These are phyloP conservation scores for Tetragnatha versicolor DNA, from an alignment of 1,140 invertebrate genomes.

Conservation along the genomic window DNA sequence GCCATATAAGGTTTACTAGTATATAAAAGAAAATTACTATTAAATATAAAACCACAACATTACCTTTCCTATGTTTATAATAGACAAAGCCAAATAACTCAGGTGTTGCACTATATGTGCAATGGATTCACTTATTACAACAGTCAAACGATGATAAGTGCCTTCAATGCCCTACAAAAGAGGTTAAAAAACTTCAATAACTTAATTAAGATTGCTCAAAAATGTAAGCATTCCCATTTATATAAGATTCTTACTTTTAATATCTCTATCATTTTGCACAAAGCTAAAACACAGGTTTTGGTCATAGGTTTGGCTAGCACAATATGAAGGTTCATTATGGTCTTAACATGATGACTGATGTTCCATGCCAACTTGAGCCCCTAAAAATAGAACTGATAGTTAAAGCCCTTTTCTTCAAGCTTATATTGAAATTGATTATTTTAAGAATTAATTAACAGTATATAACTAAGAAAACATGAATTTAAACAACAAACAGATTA, in stretches of 20 bases:
- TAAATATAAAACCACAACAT: too few species aligned
- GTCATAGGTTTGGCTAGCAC: conserved; percentile 78
- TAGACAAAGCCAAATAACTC: conserved; percentile 71
- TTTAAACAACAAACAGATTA: too few species aligned
- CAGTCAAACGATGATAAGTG: conserved; percentile 70
- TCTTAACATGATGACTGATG: conserved; percentile 68
- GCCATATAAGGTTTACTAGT: background rate
- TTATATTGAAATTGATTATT: too few species aligned
- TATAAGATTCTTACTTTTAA: conserved; percentile 73
- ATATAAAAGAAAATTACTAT: background rate
- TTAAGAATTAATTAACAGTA: too few species aligned
- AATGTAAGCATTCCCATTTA: background rate
- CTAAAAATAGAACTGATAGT: conserved; percentile 63
- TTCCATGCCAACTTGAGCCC: conserved; percentile 69
- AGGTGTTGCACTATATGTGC: conserved; percentile 76
- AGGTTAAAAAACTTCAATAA: background rate
- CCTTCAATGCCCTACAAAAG: conserved; percentile 70
- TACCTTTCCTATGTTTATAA: conserved; percentile 70
- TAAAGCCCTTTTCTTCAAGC: too few species aligned
- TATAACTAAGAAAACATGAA: too few species aligned
- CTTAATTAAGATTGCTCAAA: background rate
- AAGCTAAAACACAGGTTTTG: conserved; percentile 75
- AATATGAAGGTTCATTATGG: conserved; percentile 83
- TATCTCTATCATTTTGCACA: conserved; percentile 83
- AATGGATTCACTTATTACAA: conserved; percentile 69